Evolutionary conservation across 2,888 invertebrate species (phyloP).

Genomic region (Parnassius apollo): DNA sequence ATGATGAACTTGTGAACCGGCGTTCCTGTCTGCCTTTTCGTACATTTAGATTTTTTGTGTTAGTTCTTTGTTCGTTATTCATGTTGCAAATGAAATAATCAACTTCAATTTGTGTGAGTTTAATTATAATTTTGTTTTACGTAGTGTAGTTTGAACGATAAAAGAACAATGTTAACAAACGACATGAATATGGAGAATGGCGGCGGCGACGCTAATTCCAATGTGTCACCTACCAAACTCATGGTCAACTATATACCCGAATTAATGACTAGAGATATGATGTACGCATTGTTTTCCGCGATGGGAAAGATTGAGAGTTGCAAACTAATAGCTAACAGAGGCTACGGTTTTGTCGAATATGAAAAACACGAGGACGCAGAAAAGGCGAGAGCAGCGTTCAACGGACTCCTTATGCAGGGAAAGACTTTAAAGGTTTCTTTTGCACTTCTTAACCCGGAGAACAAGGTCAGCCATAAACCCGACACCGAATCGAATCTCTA

Average conservation of each 20-base stretch:
- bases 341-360: conserved; percentile 78
- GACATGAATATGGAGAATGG: conserved; percentile 76
- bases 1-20: conserved; percentile 80
- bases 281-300: conserved; percentile 78
- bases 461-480: conserved; percentile 75
- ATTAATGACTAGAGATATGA: conserved; percentile 79
- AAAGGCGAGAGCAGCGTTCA: conserved; percentile 77
- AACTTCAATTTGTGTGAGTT: conserved; percentile 61
- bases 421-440: conserved; percentile 78
- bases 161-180: conserved; percentile 71
- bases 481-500: conserved; percentile 78
- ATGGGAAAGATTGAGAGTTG: conserved; percentile 79
- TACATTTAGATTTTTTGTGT: conserved; percentile 71
- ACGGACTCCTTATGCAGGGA: conserved; percentile 78
- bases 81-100: conserved; percentile 74
- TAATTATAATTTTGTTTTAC: conserved; percentile 66
- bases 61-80: conserved; percentile 71
- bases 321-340: conserved; percentile 75
- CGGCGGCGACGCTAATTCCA: conserved; percentile 78
- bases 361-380: conserved; percentile 79
- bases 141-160: conserved; percentile 73
- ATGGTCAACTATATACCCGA: conserved; percentile 81
- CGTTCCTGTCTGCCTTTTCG: conserved; percentile 74
- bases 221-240: conserved; percentile 81
- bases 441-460: conserved; percentile 76